phyloP scores from a whole-genome alignment of 1,140 invertebrate genomes.

The Drosophila mojavensis region DNA sequence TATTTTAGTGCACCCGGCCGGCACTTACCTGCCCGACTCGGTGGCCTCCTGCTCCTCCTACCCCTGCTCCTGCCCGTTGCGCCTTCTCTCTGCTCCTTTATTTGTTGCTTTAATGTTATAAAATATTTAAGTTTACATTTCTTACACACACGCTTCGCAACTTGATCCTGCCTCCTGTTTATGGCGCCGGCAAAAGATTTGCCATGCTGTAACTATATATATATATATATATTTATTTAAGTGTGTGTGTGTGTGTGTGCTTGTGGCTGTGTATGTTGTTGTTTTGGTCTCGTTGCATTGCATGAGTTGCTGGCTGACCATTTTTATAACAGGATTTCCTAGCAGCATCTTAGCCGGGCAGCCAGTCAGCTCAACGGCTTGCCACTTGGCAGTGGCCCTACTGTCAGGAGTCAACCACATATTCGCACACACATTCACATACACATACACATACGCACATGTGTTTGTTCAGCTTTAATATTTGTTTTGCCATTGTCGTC shows the following conservation, averaged over 20 bases:
- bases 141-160: conserved; percentile 53
- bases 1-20: conserved; percentile 66
- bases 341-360: conserved; percentile 55
- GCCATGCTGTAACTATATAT: conserved; percentile 1
- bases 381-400: conserved; percentile 35
- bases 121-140: conserved; percentile 82
- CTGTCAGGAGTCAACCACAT: conserved; percentile 17
- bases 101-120: conserved; percentile 67
- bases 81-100: conserved; percentile 18
- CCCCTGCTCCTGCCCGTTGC: neutral
- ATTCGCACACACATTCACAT: neutral
- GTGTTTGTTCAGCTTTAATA: conserved; percentile 54
- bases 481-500: conserved; percentile 68
- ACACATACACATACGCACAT: conserved; percentile 4
- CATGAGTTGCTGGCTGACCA: conserved; percentile 61
- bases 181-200: conserved; percentile 18
- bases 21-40: conserved; percentile 68
- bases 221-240: neutral
- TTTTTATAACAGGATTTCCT: conserved; percentile 74
- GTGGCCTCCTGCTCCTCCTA: too few relatives aligned
- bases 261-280: neutral
- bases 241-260: neutral
- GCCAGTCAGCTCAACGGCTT: conserved; percentile 30
- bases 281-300: conserved; percentile 51
- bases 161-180: conserved; percentile 30